Evolutionary conservation across 2,113 vertebrate species (phyloP), one percentile per base, ranked within the genome.

Genomic region (Axis porcinus): DNA sequence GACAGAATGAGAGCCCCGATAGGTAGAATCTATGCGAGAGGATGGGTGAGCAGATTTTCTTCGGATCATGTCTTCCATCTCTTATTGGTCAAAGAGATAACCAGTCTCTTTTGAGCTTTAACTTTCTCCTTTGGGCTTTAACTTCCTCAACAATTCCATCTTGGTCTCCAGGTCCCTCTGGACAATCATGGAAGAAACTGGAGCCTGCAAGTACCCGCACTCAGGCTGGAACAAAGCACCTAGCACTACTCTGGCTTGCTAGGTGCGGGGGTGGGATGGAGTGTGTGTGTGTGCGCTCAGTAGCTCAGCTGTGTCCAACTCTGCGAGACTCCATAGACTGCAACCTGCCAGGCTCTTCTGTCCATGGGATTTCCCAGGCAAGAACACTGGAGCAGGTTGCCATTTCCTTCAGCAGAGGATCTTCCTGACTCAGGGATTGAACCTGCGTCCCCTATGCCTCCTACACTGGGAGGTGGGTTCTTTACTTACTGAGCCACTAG

Each of bases 401-500:
- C 70, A 76, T 76, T 76, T 76, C 40, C 70, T 76, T 43, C 23
- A 43, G 36, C 40, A 76, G 70, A 3, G 23, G 40, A 43, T 40
- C 70, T 43, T 76, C 21, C 40, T 76, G 70, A 76, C 12, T 27
- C 23, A 43, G 23, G 40, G 23, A 76, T 1, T 43, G 28, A 43
- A 27, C 40, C 36, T 43, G 36, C 0, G 0, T 76, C 12, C 3
- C 23, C 36, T 76, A 1, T 14, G 23, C 14, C 36, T 76, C 70
- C 12, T 43, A 23, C 23, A 4, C 40, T 43, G 40, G 12, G 11
- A 76, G 23, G 36, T 27, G 36, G 23, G 12, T 43, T 16, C 70
- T 76, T 14, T 27, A 76, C 36, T 36, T 27, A 21, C 3, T 43
- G 21, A 76, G 23, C 70, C 70, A 7, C 21, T 14, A 76, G 70